Evolutionary conservation across 1,140 invertebrate genomes (phyloP), one percentile per base, ranked within the genome.

Genomic region (Cotesia chilonis): DNA sequence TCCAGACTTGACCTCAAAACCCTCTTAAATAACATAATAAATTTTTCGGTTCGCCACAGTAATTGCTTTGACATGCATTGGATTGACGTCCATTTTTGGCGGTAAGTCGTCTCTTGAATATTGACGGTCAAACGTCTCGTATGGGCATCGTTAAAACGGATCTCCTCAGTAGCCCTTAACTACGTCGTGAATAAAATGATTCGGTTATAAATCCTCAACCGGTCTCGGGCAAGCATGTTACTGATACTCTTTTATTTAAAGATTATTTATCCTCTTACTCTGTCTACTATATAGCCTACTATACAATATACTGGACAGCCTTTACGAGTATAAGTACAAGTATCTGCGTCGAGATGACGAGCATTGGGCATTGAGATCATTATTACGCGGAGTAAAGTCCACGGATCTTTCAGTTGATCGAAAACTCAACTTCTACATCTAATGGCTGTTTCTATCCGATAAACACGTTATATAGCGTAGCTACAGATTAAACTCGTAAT

Each of bases 161-260:
- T 70, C 17, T 12, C 38, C 57, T 68, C 71, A 17, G 71, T 72
- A 67, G 71, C 65, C 52, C 54, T 55, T 72, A 72, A 72, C 71
- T 67, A 72, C 71, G 71, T 72, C 71, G 71, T 72, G 71, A 72
- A 72, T 67, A 72, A 72, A 72, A 72, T 72, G 71, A 72, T 65
- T 72, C 38, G 71, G 65, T 37, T 68, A 72, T 72, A 72, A 72
- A 68, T 72, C 71, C 54, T 59, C 28, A 72, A 72, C 71, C 71
- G 71, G 71, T 68, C 71, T 54, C 47, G 28, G 7, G 14, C 7
- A 4, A 51, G 52, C 60, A 20, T 72, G n/a, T 72, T 38, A 7
- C 37, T 14, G 4, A 63, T 54, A 52, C 57, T 57, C 37, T 57
- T 37, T 54, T 37, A 57, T 35, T 57, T 37, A 57, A 36, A 64